Evolutionary conservation across 2,888 invertebrate species (phyloP).

Genomic region (Sacculina carcini): DNA sequence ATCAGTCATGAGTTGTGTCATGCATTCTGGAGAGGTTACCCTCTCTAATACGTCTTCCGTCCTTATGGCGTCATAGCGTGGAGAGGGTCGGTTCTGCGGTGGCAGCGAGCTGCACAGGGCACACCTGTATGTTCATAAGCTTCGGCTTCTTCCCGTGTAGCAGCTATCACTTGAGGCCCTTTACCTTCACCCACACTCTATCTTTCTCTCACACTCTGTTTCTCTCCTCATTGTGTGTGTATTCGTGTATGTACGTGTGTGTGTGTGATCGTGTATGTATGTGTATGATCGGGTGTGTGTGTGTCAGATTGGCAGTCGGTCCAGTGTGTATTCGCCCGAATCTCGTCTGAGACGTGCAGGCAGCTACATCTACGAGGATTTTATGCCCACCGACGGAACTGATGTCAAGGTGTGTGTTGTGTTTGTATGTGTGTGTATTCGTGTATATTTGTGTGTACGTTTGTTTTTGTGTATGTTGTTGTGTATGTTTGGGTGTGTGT

Average conservation of each 20-base stretch:
- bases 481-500: background rate
- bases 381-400: constrained; percentile 96
- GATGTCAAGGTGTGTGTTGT: constrained; percentile 31
- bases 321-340: constrained; percentile 93
- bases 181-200: too few relatives aligned
- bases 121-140: too few relatives aligned
- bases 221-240: background rate
- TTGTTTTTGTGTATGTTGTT: constrained; percentile 1
- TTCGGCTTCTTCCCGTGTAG: too few relatives aligned
- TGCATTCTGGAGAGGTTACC: too few relatives aligned
- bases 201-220: background rate
- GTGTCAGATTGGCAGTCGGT: constrained; percentile 83
- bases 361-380: constrained; percentile 98
- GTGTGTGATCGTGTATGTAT: background rate
- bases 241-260: background rate
- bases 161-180: too few relatives aligned
- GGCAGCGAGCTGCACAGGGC: too few relatives aligned
- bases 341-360: constrained; percentile 87
- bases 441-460: background rate
- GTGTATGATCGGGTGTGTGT: background rate
- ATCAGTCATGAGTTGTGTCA: too few relatives aligned
- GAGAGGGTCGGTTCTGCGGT: too few relatives aligned
- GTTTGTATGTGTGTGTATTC: background rate
- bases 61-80: too few relatives aligned
- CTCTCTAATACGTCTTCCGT: too few relatives aligned